phyloP scores from a whole-genome alignment of 2,888 invertebrate genomes.

The Gymnoscelis rufifasciata region DNA sequence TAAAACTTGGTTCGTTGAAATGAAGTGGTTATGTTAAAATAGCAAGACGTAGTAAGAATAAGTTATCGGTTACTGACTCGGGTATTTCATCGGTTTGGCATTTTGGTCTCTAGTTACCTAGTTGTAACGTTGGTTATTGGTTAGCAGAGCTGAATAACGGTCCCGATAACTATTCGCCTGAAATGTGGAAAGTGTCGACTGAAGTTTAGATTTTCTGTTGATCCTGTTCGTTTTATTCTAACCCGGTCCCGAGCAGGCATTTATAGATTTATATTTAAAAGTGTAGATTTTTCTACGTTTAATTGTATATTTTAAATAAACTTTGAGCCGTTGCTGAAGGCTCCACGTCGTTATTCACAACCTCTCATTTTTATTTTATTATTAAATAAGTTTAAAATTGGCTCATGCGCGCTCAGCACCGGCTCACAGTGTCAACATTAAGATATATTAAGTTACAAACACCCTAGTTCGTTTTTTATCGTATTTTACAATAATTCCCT shows the following conservation, averaged over 20 bases:
- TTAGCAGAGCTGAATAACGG: neutral
- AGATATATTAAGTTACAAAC: constrained; percentile 69
- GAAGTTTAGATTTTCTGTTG: constrained; percentile 37
- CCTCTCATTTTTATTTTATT: constrained; percentile 46
- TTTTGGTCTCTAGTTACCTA: too few species aligned
- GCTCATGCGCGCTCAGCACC: constrained; percentile 59
- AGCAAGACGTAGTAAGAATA: constrained; percentile 10
- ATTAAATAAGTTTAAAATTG: constrained; percentile 69
- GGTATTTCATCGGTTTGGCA: too few species aligned
- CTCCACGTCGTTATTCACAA: constrained; percentile 68
- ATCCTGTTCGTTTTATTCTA: constrained; percentile 53
- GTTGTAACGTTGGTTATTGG: too few species aligned
- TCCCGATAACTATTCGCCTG: neutral
- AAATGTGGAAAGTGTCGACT: constrained; percentile 10
- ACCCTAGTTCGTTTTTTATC: constrained; percentile 72
- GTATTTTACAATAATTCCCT: constrained; percentile 62
- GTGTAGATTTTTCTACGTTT: constrained; percentile 60
- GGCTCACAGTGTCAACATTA: constrained; percentile 54
- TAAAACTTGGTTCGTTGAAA: constrained; percentile 14
- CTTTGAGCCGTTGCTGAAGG: constrained; percentile 57
- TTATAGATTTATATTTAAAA: constrained; percentile 51
- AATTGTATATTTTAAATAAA: constrained; percentile 58
- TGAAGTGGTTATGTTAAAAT: neutral
- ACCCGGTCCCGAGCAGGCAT: constrained; percentile 69
- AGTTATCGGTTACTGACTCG: neutral